Evolutionary conservation across 2,888 invertebrate species (phyloP).

Genomic region (Lithosia quadra): DNA sequence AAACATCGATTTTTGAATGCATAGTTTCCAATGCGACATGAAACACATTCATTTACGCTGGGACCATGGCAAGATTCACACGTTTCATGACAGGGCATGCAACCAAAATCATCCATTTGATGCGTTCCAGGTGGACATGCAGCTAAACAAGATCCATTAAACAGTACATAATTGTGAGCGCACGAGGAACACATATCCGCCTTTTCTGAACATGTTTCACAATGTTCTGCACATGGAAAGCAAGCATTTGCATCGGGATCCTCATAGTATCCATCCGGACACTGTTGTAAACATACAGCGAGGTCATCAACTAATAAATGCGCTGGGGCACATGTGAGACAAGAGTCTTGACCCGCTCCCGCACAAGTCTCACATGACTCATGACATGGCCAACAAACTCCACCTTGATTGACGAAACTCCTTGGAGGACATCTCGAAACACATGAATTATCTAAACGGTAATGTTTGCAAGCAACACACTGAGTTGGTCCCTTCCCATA

Average conservation of each 20-base stretch:
- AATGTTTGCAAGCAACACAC: conserved; percentile 94
- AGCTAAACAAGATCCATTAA: conserved; percentile 94
- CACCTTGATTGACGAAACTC: conserved; percentile 93
- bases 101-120: conserved; percentile 95
- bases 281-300: conserved; percentile 94
- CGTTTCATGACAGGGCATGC: conserved; percentile 91
- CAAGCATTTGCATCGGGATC: conserved; percentile 93
- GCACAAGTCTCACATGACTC: conserved; percentile 96
- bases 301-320: conserved; percentile 94
- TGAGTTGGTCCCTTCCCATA: conserved; percentile 94
- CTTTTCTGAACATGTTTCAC: conserved; percentile 94
- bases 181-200: conserved; percentile 95
- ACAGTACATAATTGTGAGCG: conserved; percentile 94
- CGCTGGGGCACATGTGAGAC: conserved; percentile 93
- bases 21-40: conserved; percentile 91
- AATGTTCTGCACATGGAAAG: conserved; percentile 95
- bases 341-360: conserved; percentile 95
- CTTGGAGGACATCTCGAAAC: conserved; percentile 94
- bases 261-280: conserved; percentile 95
- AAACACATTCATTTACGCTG: conserved; percentile 92
- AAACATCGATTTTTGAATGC: conserved; percentile 91
- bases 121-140: conserved; percentile 94
- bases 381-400: conserved; percentile 95
- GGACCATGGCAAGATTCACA: conserved; percentile 95
- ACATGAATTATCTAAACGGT: conserved; percentile 94